Percentiles rank a stretch among this genome's conserved stretches.
These are phyloP conservation scores for Archilochus colubris DNA, from an alignment of 2,113 vertebrate genomes.

Conservation along the genomic window DNA sequence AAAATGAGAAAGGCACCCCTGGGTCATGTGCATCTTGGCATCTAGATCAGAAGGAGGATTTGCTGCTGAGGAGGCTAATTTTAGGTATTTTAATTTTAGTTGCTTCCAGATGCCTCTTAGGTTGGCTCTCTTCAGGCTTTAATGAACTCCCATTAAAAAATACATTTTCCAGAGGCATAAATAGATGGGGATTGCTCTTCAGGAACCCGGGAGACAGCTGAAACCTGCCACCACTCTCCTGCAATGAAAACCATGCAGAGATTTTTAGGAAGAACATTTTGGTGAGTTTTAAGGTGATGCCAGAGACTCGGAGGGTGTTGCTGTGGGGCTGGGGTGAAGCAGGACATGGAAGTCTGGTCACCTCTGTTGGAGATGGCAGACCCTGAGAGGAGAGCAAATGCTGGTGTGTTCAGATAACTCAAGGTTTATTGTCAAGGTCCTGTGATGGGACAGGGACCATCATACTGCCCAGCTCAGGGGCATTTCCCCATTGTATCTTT, in stretches of 20 bases:
- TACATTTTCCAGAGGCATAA: not conserved
- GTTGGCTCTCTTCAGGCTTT: not conserved
- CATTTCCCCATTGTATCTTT: not conserved
- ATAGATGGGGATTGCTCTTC: not conserved
- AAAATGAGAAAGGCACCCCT: constrained; percentile 17
- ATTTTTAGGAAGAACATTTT: not conserved
- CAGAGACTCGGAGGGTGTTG: not conserved
- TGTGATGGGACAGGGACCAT: not conserved
- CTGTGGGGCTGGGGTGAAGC: rapidly evolving
- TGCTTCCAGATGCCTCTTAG: constrained; percentile 30
- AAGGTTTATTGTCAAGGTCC: rapidly evolving
- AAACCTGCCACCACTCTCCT: not conserved
- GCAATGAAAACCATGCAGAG: rapidly evolving
- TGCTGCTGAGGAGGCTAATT: constrained; percentile 12
- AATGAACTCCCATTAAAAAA: not conserved
- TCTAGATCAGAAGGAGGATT: constrained; percentile 24
- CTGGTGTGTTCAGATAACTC: not conserved
- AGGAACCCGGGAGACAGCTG: not conserved
- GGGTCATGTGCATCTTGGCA: not conserved
- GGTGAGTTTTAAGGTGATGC: not conserved
- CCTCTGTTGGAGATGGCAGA: too few relatives aligned
- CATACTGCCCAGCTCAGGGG: not conserved
- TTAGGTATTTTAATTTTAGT: constrained; percentile 63
- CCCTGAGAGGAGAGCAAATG: not conserved
- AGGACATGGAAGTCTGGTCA: not conserved